Evolutionary conservation across 1,140 invertebrate species (phyloP).

Genomic region (Tetragnatha versicolor): DNA sequence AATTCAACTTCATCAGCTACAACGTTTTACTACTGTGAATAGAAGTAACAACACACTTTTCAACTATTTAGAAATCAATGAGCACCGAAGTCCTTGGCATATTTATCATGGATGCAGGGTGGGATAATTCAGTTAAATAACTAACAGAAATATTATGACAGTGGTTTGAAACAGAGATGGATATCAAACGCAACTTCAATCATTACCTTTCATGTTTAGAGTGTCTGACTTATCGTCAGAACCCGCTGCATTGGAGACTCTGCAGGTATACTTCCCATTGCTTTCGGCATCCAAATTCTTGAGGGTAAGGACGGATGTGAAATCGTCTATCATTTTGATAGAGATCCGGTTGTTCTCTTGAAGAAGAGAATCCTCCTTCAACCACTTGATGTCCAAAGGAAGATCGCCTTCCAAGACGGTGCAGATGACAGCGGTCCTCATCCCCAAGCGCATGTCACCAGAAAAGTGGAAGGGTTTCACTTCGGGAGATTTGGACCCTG

Average conservation of each 20-base stretch:
- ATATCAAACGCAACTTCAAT: no score
- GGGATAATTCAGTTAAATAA: no score
- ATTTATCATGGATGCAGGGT: no score
- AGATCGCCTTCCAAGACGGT: constrained; percentile 56
- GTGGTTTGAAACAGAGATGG: no score
- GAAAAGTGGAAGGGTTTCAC: constrained; percentile 56
- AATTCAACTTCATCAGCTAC: no score
- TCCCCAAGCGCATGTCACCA: constrained; percentile 73
- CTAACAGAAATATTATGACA: no score
- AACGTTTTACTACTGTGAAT: no score
- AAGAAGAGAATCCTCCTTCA: constrained; percentile 53
- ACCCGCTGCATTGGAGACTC: background rate
- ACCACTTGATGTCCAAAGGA: constrained; percentile 57
- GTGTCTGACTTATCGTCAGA: background rate
- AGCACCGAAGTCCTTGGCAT: no score
- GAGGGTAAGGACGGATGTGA: constrained; percentile 1
- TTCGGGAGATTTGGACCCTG: no score
- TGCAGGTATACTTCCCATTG: constrained; percentile 23
- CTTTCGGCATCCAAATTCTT: background rate
- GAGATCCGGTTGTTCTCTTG: background rate
- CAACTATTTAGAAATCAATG: no score
- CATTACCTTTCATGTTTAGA: background rate
- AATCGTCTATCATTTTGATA: background rate
- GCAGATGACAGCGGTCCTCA: constrained; percentile 69
- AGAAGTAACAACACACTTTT: no score